Evolutionary conservation across 2,113 vertebrate genomes (phyloP).

Genomic region (Scophthalmus maximus): DNA sequence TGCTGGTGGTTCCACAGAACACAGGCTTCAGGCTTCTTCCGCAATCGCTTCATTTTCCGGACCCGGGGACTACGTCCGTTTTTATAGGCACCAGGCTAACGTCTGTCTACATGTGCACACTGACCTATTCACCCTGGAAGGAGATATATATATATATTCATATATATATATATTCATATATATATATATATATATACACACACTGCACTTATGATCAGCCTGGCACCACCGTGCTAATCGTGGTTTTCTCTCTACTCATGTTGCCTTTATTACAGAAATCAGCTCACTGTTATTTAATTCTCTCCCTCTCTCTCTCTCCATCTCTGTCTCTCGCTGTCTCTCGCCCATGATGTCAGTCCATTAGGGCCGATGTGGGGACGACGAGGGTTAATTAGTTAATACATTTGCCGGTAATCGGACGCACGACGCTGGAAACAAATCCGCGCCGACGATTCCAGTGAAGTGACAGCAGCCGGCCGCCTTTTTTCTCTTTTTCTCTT

Average conservation of each 20-base stretch:
- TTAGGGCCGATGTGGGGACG: slow-evolving; percentile 55
- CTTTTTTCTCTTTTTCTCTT: slow-evolving; percentile 38
- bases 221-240: neutral
- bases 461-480: slow-evolving; percentile 32
- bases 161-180: neutral
- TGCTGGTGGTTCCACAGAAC: no score
- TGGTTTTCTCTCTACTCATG: neutral
- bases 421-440: slow-evolving; percentile 8
- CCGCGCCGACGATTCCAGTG: slow-evolving; percentile 17
- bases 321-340: neutral
- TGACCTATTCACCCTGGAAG: no score
- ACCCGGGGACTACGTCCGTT: no score
- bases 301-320: neutral
- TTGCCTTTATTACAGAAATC: neutral
- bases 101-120: no score
- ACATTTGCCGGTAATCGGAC: slow-evolving; percentile 11
- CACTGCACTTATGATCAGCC: slow-evolving; percentile 14
- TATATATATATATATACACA: neutral
- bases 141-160: no score
- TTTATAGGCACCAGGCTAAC: no score
- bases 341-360: slow-evolving; percentile 18
- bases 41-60: no score
- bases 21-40: no score
- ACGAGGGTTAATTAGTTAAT: slow-evolving; percentile 69
- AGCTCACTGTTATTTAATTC: neutral